Conservation (phyloP, 2,888 invertebrate genomes). For the Frankliniella fusca region DNA sequence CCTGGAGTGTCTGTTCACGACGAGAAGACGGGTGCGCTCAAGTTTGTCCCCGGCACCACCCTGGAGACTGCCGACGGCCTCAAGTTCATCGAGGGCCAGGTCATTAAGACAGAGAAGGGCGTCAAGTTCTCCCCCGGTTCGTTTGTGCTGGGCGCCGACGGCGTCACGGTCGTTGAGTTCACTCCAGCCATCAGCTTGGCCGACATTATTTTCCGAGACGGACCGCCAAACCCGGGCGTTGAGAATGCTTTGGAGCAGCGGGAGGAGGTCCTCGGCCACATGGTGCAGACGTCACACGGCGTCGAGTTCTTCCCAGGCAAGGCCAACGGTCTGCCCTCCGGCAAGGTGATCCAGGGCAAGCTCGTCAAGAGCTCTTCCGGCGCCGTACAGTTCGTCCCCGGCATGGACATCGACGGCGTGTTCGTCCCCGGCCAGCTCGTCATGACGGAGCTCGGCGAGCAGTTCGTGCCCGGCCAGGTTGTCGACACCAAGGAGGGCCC, state of each 20-base stretch:
- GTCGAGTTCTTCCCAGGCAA: constrained; percentile 63
- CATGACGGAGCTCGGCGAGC: constrained; percentile 63
- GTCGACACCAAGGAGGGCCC: constrained; percentile 64
- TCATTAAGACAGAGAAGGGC: constrained; percentile 56
- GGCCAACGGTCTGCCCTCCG: constrained; percentile 51
- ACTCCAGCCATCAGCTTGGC: constrained; percentile 55
- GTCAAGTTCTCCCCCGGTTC: constrained; percentile 61
- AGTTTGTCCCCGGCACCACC: constrained; percentile 60
- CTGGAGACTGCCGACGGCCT: constrained; percentile 60
- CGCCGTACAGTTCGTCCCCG: constrained; percentile 64
- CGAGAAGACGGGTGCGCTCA: constrained; percentile 59
- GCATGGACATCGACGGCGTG: constrained; percentile 62
- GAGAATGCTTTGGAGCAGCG: constrained; percentile 38
- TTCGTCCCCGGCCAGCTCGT: constrained; percentile 68
- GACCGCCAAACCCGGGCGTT: neutral
- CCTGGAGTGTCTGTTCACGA: constrained; percentile 71
- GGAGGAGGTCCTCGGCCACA: constrained; percentile 58
- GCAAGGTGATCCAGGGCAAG: constrained; percentile 60
- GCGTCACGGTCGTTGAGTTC: constrained; percentile 52
- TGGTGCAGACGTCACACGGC: constrained; percentile 61
- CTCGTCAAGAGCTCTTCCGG: constrained; percentile 58
- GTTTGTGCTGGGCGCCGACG: constrained; percentile 49
- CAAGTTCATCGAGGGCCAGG: constrained; percentile 63
- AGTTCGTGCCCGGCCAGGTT: constrained; percentile 68
- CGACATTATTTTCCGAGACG: constrained; percentile 51